Evolutionary conservation across 1,140 invertebrate genomes (phyloP), one percentile per base, ranked within the genome.

Genomic region (Cheumatopsyche charites): DNA sequence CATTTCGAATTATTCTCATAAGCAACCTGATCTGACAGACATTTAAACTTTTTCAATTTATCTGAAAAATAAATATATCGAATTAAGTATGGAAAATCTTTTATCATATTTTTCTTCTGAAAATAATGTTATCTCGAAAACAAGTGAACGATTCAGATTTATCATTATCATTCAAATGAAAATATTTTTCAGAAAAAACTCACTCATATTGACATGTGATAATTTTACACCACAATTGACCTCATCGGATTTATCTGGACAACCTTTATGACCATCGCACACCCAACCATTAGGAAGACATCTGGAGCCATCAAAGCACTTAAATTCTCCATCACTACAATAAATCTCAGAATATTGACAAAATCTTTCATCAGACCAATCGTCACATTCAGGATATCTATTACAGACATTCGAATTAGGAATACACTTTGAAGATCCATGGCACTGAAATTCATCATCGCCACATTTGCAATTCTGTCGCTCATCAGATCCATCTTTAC

Each of bases 301-400:
- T 9, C 49, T n/a, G 15, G 49, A 19, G 23, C 23, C 23, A 11
- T 52, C 19, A 11, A 52, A 7, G 17, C 49, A 52, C 17, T 19
- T 52, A 21, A 52, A 52, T 11, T 52, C 1, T 4, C 23, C 49
- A 15, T 1, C 49, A 1, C 86, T 19, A 19, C 49, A 52, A 15
- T 52, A 58, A 4, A 52, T 4, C n/a, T n/a, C n/a, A 19, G 49
- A 2, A 19, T 19, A 52, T 19, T 52, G 17, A 5, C 9, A 12
- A 19, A 19, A 19, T 4, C 13, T n/a, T 45, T 45, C 43, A 12
- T 45, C 43, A 12, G 43, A 45, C 11, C 12, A 45, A 45, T 45
- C 43, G 13, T 45, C 12, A 45, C 43, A 45, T n/a, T 45, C 11
- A 12, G 13, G 13, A 12, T 12, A 12, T 45, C 43, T 12, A 45